Conservation (phyloP, 1,140 invertebrate species). For the Solen grandis region DNA sequence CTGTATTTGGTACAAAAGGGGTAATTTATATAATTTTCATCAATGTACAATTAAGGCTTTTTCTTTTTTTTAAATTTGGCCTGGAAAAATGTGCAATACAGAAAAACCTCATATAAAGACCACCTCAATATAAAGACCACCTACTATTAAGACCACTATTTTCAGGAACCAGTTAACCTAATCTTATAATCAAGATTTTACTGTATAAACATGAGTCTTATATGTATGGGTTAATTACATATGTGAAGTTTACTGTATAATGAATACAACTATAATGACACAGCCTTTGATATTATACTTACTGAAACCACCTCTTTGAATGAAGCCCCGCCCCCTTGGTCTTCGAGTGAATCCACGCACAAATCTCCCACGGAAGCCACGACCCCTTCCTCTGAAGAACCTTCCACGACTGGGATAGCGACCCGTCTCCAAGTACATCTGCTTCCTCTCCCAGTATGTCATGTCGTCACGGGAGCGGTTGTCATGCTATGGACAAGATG, state of each 20-base stretch:
- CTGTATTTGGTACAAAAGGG: too few relatives aligned
- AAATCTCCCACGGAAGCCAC: background rate
- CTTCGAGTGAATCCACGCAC: background rate
- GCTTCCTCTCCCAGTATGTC: constrained; percentile 46
- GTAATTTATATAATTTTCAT: too few relatives aligned
- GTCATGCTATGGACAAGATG: constrained; percentile 42
- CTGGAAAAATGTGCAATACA: too few relatives aligned
- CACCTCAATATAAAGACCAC: background rate
- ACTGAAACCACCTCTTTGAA: background rate
- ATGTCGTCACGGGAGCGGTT: constrained; percentile 44
- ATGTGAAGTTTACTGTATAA: background rate
- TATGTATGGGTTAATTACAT: background rate
- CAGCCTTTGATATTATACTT: background rate
- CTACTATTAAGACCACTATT: background rate
- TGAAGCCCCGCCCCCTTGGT: background rate
- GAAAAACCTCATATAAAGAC: too few relatives aligned
- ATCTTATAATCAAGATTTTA: background rate
- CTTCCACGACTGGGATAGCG: constrained; percentile 1
- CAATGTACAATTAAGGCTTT: too few relatives aligned
- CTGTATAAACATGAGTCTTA: too few relatives aligned
- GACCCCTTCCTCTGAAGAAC: background rate
- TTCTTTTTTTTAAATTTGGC: too few relatives aligned
- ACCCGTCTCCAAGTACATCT: constrained; percentile 39
- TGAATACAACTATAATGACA: background rate
- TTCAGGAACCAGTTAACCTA: background rate